Percentiles rank a stretch among this genome's conserved stretches.
phyloP scores from a whole-genome alignment of 2,888 invertebrate species.

The Arctia plantaginis region DNA sequence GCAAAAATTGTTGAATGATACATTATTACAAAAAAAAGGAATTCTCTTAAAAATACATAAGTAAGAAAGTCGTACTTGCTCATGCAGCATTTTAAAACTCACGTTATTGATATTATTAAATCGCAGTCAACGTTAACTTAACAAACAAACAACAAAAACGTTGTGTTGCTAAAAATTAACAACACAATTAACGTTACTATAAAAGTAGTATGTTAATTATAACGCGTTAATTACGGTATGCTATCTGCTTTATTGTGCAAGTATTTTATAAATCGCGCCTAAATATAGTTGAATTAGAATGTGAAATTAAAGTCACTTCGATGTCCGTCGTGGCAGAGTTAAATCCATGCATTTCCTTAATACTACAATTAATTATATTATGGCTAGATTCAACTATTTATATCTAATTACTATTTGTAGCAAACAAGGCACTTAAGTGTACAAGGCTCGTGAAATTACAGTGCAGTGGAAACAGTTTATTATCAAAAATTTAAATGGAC shows the following conservation, averaged over 20 bases:
- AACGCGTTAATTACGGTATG: neutral
- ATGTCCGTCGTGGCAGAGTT: neutral
- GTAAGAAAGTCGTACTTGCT: neutral
- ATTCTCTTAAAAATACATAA: neutral
- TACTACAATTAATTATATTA: slow-evolving; percentile 9
- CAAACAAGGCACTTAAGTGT: slow-evolving; percentile 33
- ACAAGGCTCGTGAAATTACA: slow-evolving; percentile 15
- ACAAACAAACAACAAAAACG: too few relatives aligned
- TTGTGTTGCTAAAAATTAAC: too few relatives aligned
- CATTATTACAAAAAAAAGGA: neutral
- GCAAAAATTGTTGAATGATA: neutral
- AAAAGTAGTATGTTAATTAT: neutral
- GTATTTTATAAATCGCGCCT: neutral
- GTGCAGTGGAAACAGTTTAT: slow-evolving; percentile 4
- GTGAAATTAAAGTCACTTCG: slow-evolving; percentile 13
- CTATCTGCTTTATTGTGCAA: neutral
- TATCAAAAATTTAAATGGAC: slow-evolving; percentile 1
- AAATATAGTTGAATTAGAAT: neutral
- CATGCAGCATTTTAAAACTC: neutral
- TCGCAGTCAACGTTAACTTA: neutral
- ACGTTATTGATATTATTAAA: neutral
- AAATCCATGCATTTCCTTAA: neutral
- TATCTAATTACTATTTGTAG: slow-evolving; percentile 15
- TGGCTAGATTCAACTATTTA: slow-evolving; percentile 12
- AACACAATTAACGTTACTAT: neutral